A percentile compares a stretch with the other conserved stretches of the same genome.
Evolutionary conservation across 1,140 invertebrate genomes (phyloP).

Genomic region (Mylabris phalerata): DNA sequence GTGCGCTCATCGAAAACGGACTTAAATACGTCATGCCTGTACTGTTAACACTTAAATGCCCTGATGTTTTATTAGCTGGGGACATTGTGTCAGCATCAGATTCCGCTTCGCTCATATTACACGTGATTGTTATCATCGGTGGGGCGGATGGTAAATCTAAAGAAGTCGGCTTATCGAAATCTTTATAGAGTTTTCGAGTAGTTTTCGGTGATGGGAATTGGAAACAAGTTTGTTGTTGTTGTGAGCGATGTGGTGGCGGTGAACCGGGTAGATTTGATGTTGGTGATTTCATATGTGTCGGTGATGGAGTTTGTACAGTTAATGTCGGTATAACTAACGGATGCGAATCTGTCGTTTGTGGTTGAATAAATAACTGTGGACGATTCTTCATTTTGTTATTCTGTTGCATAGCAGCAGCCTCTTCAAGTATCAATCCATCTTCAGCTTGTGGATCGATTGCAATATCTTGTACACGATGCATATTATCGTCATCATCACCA

Average conservation of each 20-base stretch:
- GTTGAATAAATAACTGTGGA: slow-evolving; percentile 43
- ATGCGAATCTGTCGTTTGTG: slow-evolving; percentile 31
- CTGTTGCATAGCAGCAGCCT: slow-evolving; percentile 37
- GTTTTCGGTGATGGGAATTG: slow-evolving; percentile 39
- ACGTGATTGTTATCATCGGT: slow-evolving; percentile 66
- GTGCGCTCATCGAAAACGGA: slow-evolving; percentile 63
- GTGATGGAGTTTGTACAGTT: slow-evolving; percentile 55
- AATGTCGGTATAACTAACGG: slow-evolving; percentile 54
- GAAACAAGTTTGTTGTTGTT: slow-evolving; percentile 29
- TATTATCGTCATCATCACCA: slow-evolving; percentile 38
- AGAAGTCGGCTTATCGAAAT: slow-evolving; percentile 53
- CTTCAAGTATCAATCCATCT: slow-evolving; percentile 40
- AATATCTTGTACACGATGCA: slow-evolving; percentile 32
- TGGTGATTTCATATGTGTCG: slow-evolving; percentile 42
- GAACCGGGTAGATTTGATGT: slow-evolving; percentile 47
- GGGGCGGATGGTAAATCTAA: slow-evolving; percentile 58
- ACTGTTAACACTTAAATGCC: slow-evolving; percentile 34
- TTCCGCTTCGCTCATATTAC: slow-evolving; percentile 64
- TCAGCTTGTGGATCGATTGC: slow-evolving; percentile 36
- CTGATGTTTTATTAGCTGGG: slow-evolving; percentile 43
- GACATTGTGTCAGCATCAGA: slow-evolving; percentile 60
- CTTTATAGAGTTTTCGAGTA: slow-evolving; percentile 42
- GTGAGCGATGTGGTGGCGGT: slow-evolving; percentile 53
- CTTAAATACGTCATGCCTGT: slow-evolving; percentile 65
- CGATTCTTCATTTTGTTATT: slow-evolving; percentile 40